Evolutionary conservation across 2,888 invertebrate species (phyloP).

Genomic region (Drosophila gaucha): DNA sequence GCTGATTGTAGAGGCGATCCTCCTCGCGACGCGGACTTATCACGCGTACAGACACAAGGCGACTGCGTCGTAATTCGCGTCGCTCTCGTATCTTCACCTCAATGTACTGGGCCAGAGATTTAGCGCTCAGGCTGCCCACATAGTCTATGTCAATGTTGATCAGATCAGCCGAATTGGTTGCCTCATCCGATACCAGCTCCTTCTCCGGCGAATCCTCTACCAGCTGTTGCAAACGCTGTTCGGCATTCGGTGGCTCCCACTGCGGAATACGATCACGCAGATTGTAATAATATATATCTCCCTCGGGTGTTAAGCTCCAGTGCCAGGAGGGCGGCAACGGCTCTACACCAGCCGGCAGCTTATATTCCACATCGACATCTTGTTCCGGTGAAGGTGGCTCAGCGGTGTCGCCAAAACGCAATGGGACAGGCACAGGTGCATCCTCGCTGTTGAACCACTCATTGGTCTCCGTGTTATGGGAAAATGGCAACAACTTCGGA

Average conservation of each 20-base stretch:
- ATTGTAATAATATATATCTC: conserved; percentile 96
- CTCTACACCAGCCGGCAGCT: conserved; percentile 85
- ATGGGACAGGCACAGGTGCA: conserved; percentile 78
- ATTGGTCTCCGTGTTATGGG: conserved; percentile 82
- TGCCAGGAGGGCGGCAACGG: conserved; percentile 94
- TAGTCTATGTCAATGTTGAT: conserved; percentile 45
- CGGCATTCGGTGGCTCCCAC: conserved; percentile 89
- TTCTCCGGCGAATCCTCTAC: conserved; percentile 41
- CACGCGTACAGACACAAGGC: conserved; percentile 87
- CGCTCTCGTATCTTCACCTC: conserved; percentile 86
- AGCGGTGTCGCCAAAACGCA: conserved; percentile 78
- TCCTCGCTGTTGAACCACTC: conserved; percentile 83
- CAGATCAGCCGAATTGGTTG: conserved; percentile 18
- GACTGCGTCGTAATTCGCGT: conserved; percentile 85
- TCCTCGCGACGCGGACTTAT: conserved; percentile 93
- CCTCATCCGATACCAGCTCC: conserved; percentile 29
- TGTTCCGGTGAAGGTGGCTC: conserved; percentile 49
- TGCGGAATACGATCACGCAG: conserved; percentile 90
- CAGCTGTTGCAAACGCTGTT: conserved; percentile 81
- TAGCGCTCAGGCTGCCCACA: conserved; percentile 64
- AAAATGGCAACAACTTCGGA: conserved; percentile 82
- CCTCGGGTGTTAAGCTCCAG: conserved; percentile 91
- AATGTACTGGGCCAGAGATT: conserved; percentile 73
- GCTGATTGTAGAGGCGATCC: conserved; percentile 89
- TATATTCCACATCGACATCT: conserved; percentile 67